Evolutionary conservation across 1,140 invertebrate species (phyloP).

Genomic region (Babylonia areolata): DNA sequence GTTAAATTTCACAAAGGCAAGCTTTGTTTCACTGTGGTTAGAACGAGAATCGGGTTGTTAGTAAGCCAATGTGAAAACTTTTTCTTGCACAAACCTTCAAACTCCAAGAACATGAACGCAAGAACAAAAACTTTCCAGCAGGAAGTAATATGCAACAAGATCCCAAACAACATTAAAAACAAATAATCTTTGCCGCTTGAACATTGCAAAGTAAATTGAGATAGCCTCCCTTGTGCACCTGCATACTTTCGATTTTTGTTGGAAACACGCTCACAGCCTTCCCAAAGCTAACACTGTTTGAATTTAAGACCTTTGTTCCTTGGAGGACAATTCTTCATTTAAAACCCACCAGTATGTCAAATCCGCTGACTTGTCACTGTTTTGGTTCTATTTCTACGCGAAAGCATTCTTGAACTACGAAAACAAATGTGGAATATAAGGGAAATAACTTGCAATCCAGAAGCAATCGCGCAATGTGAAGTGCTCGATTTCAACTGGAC

Average conservation of each 20-base stretch:
- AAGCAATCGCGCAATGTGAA: too few relatives aligned
- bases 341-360: too few relatives aligned
- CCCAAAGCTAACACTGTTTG: too few relatives aligned
- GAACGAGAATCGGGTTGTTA: neutral
- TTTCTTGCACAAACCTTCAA: neutral
- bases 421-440: too few relatives aligned
- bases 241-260: neutral
- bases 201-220: neutral
- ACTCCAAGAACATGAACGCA: neutral
- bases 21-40: neutral
- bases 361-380: too few relatives aligned
- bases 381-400: too few relatives aligned
- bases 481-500: too few relatives aligned
- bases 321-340: too few relatives aligned
- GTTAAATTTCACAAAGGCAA: too few relatives aligned
- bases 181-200: neutral
- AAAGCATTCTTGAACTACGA: too few relatives aligned
- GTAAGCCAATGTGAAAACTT: neutral
- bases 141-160: slow-evolving; percentile 6
- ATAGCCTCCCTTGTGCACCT: neutral
- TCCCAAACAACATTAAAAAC: neutral
- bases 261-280: neutral
- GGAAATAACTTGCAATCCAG: too few relatives aligned
- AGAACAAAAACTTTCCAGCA: slow-evolving; percentile 19
- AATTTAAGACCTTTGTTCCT: too few relatives aligned